Percentiles rank a stretch among this genome's conserved stretches.
Conservation (phyloP, 1,140 invertebrate genomes). For the Rhizoglyphus robini region DNA sequence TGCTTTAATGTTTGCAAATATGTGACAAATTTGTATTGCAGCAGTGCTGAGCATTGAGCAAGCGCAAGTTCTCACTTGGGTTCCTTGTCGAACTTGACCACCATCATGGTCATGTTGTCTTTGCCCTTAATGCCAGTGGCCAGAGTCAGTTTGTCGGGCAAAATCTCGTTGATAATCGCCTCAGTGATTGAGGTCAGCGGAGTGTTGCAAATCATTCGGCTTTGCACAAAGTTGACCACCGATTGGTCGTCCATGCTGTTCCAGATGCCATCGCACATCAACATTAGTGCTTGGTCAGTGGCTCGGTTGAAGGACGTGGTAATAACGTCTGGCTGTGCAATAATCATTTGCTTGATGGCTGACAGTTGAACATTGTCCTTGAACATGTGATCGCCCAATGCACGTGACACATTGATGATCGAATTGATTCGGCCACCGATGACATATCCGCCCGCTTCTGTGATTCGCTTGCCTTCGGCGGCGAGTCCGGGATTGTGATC, state of each 20-base stretch:
- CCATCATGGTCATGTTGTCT: constrained; percentile 96
- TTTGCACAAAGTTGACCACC: constrained; percentile 91
- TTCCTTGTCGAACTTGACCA: constrained; percentile 44
- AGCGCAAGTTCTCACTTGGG: no score
- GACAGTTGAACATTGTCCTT: constrained; percentile 78
- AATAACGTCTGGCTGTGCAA: no score
- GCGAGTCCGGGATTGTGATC: constrained; percentile 95
- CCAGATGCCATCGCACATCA: no score
- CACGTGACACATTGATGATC: no score
- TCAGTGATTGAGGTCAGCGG: constrained; percentile 78
- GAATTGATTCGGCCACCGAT: no score
- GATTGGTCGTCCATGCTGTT: constrained; percentile 83
- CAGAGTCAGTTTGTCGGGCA: constrained; percentile 75
- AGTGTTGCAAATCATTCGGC: constrained; percentile 42
- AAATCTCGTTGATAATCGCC: constrained; percentile 77
- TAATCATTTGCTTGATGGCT: constrained; percentile 85
- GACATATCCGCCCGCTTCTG: no score
- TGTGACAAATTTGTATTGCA: no score
- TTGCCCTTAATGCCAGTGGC: constrained; percentile 72
- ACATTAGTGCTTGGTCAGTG: no score
- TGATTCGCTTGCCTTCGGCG: constrained; percentile 62
- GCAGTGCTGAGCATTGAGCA: no score
- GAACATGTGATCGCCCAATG: no score
- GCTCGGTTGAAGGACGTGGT: no score
- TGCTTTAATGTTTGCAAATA: no score